Conservation (phyloP, 2,113 vertebrate genomes). For the Amblyornis subalaris region DNA sequence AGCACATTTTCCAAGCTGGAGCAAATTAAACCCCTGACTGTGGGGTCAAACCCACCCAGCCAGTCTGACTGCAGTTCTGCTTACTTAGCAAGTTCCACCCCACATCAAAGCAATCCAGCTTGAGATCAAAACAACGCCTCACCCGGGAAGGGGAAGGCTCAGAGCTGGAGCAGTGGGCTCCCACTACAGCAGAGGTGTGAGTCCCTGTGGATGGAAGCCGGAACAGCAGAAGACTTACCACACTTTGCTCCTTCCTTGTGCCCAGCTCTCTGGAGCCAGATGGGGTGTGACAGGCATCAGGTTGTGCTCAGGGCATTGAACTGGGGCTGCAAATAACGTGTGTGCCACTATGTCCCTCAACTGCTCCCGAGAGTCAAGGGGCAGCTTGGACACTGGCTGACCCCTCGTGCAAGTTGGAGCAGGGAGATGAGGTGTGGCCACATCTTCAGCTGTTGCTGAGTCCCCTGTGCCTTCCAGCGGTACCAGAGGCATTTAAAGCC, state of each 20-base stretch:
- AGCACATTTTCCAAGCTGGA: constrained; percentile 56
- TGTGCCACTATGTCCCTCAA: not conserved
- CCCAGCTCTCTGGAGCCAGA: not conserved
- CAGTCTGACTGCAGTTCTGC: constrained; percentile 43
- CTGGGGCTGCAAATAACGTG: not conserved
- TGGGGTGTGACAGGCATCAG: not conserved
- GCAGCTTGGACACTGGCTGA: not conserved
- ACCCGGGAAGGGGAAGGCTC: not conserved
- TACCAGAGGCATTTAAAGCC: not conserved
- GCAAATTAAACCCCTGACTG: constrained; percentile 51
- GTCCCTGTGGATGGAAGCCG: not conserved
- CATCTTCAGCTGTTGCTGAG: constrained; percentile 11
- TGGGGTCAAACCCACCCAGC: constrained; percentile 57
- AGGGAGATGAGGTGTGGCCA: constrained; percentile 2
- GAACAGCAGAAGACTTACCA: not conserved
- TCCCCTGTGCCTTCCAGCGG: not conserved
- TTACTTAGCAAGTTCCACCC: constrained; percentile 48
- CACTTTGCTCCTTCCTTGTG: not conserved
- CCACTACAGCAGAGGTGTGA: not conserved
- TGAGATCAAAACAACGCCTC: not conserved
- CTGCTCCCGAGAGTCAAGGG: not conserved
- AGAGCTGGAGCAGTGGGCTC: not conserved
- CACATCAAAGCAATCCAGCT: constrained; percentile 38
- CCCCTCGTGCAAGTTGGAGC: not conserved
- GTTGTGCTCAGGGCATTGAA: not conserved